Evolutionary conservation across 2,888 invertebrate species (phyloP), one percentile per base, ranked within the genome.

Genomic region (Glaucopsyche alexis): DNA sequence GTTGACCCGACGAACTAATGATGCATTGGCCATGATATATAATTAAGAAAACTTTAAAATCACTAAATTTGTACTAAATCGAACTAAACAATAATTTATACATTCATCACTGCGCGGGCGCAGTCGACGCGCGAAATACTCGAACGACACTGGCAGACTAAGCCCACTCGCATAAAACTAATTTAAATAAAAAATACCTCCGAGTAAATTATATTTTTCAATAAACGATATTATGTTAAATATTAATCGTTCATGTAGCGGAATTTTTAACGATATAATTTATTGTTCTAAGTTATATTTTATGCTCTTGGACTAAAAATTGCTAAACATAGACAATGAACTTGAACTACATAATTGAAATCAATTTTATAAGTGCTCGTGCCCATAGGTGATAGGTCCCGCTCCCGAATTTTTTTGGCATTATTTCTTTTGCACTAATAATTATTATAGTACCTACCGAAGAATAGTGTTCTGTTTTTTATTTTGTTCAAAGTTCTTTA

Each of bases 71-170:
- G 45, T 29, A 69, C 16, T 29, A 60, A 60, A 60, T 67, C 40
- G 47, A 47, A 69, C 45, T 29, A 69, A 69, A 38, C 64, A 38
- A 47, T 19, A 38, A 47, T 19, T 60, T 29, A 60, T 13, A 69
- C 69, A 69, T 47, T 47, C 49, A 69, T 69, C 47, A 47, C 69
- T 29, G 49, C 69, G 69, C 47, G 47, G 69, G 7, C 69, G 29
- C 49, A 47, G 45, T 19, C 19, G 29, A 49, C 69, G 69, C 69
- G 69, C 69, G 47, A 47, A 29, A 47, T 14, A 49, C 69, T 69
- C 69, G 49, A 69, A 45, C 49, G 69, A 47, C 47, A 69, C 49
- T 7, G 13, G 49, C 69, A 49, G 19, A 69, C 69, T 69, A 49
- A 69, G 38, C 60, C 60, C 38, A 60, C 60, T 60, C 60, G 29